phyloP scores from a whole-genome alignment of 2,797 vertebrate genomes.

The Prionace glauca region DNA sequence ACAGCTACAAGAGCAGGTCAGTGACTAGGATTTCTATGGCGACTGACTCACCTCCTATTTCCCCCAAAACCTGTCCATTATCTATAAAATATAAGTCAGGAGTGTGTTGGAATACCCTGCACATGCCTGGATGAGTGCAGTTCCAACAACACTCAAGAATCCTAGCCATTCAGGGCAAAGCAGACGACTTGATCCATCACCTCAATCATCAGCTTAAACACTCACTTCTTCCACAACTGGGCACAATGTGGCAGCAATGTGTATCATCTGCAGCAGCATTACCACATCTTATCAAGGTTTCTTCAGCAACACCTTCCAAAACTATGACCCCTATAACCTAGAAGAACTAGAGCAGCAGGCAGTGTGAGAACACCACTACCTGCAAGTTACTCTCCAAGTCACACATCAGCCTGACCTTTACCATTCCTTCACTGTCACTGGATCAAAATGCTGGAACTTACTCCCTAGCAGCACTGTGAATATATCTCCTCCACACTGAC shows the following conservation, averaged over 20 bases:
- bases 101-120: not conserved
- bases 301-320: not conserved
- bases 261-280: not conserved
- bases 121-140: not conserved
- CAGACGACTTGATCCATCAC: not conserved
- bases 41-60: too few relatives aligned
- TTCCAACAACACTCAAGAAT: not conserved
- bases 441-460: not conserved
- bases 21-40: too few relatives aligned
- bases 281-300: not conserved
- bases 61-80: too few relatives aligned
- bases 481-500: not conserved
- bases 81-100: too few relatives aligned
- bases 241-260: not conserved
- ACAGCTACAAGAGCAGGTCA: too few relatives aligned
- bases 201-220: not conserved
- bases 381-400: not conserved
- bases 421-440: not conserved
- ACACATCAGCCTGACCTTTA: not conserved
- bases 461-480: not conserved
- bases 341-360: not conserved
- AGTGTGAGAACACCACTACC: too few relatives aligned
- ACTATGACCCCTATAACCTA: not conserved
- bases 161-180: not conserved
- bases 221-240: not conserved